Conservation (phyloP, 2,113 vertebrate genomes). For the Apistogramma diplotaenia region DNA sequence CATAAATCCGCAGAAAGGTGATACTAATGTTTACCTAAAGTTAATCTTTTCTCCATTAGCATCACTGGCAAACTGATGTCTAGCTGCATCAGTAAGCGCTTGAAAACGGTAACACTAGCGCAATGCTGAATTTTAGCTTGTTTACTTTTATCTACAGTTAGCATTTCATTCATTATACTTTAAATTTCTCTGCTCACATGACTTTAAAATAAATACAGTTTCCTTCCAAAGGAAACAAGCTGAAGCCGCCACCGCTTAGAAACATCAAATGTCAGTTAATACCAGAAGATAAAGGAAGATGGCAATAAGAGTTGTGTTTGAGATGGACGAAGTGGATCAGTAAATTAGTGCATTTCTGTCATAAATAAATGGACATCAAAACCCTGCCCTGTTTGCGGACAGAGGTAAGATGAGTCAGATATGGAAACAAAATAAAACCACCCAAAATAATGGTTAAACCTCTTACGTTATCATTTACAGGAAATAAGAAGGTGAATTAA, state of each 20-base stretch:
- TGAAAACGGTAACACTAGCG: neutral
- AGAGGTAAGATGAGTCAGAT: neutral
- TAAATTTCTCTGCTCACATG: neutral
- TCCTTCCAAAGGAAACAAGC: neutral
- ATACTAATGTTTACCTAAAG: neutral
- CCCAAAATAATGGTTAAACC: neutral
- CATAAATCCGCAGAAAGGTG: neutral
- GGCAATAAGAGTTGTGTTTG: neutral
- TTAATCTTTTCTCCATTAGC: neutral
- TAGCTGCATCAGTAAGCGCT: neutral
- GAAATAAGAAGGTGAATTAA: neutral
- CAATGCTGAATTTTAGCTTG: neutral
- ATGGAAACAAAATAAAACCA: slow-evolving; percentile 24
- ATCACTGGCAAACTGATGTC: neutral
- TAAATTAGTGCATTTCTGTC: slow-evolving; percentile 63
- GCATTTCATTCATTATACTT: neutral
- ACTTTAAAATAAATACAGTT: neutral
- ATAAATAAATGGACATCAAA: slow-evolving; percentile 51
- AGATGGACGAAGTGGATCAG: neutral
- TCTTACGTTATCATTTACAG: neutral
- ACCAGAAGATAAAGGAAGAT: neutral
- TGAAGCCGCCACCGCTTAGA: neutral
- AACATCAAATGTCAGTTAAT: neutral
- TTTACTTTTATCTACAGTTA: neutral
- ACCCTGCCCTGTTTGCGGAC: neutral